A percentile compares a stretch with the other conserved stretches of the same genome.
Evolutionary conservation across 2,888 invertebrate genomes (phyloP).

Genomic region (Apocheima hispidaria): DNA sequence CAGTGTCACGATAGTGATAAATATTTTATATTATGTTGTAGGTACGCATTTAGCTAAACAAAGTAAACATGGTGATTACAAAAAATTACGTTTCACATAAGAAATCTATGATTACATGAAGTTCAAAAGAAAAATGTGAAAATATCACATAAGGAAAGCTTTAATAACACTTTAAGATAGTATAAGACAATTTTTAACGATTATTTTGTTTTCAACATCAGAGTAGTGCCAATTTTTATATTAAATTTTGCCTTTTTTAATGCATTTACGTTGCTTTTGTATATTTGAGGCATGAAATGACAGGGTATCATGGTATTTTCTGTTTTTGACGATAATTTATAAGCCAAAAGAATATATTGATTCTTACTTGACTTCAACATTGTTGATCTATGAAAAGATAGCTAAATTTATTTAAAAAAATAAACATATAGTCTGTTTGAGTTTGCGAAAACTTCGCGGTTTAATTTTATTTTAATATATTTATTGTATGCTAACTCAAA

Average conservation of each 20-base stretch:
- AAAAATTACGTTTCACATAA: slow-evolving; percentile 14
- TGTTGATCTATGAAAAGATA: neutral
- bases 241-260: slow-evolving; percentile 53
- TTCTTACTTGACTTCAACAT: slow-evolving; percentile 3
- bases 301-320: slow-evolving; percentile 76
- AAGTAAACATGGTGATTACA: neutral
- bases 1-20: too few species aligned
- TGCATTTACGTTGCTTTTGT: slow-evolving; percentile 65
- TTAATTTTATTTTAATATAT: too few species aligned
- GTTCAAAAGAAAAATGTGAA: slow-evolving; percentile 51
- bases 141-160: slow-evolving; percentile 75
- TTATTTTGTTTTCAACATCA: slow-evolving; percentile 58
- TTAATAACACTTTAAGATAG: slow-evolving; percentile 81
- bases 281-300: slow-evolving; percentile 76
- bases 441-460: too few species aligned
- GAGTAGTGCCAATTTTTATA: slow-evolving; percentile 67
- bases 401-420: too few species aligned
- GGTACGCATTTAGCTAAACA: too few species aligned
- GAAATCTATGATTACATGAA: slow-evolving; percentile 41
- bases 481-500: too few species aligned
- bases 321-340: slow-evolving; percentile 34
- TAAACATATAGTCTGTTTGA: neutral
- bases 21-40: too few species aligned
- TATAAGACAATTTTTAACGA: slow-evolving; percentile 49
- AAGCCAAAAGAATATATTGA: slow-evolving; percentile 10